Base-by-base conservation (phyloP, 2,113 vertebrate genomes). In the Ariopsis seemanni region DNA sequence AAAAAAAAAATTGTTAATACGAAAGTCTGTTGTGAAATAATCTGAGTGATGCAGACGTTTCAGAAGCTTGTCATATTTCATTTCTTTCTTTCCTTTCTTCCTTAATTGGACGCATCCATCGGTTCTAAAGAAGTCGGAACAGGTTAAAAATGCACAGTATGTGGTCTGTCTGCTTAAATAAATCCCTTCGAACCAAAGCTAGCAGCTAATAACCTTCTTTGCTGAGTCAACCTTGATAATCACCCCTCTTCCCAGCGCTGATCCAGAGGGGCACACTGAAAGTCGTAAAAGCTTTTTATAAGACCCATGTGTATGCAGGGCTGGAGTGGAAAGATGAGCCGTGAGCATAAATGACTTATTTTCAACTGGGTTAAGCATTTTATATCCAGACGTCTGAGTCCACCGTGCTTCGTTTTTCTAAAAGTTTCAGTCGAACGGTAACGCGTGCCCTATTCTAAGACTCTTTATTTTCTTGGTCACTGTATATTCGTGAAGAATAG, bases 151-250 rank as follows among this genome's bases (percentile, higher is more conserved):
- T 57, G 53, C 84, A 27, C 81, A 85, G 81, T 34, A 53, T 74
- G 87, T 50, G 25, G 34, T 52, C 75, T 65, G 17, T 53, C 60
- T 55, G 30, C 85, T 80, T 52, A 50, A 81, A 85, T 88, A 85
- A n/a, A 90, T 87, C 82, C 52, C 22, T 50, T 75, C 77, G 22
- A 86, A 81, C 57, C 82, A 89, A 88, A 90, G 71, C 81, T 55
- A 27, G 65, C 81, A 67, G 79, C 85, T 48, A 80, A 85, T 87
- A 55, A 89, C 88, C 78, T n/a, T 42, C 65, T 89, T 60, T 2
- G 34, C 69, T 63, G 53, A 69, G 75, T 94, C 92, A 89, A 92
- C 89, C 92, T 91, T 85, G 92, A 78, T 89, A 81, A 74, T 78
- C 80, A 17, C 11, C 87, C 30, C 20, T 83, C 83, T 55, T 78